A percentile compares a stretch with the other conserved stretches of the same genome.
phyloP scores from a whole-genome alignment of 2,797 vertebrate genomes.

The Coluber constrictor region DNA sequence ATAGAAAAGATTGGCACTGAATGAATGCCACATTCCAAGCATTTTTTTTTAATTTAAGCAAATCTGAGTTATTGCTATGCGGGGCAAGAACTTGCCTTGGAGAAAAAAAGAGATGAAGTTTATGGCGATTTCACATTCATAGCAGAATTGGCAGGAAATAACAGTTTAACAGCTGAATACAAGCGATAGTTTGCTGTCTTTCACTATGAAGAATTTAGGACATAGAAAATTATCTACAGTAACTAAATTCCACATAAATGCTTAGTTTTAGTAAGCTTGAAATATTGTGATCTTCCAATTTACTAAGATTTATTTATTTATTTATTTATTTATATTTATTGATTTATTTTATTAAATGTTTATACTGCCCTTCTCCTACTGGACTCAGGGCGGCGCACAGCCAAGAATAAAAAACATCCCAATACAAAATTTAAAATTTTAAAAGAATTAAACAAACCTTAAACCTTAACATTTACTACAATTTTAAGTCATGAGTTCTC shows the following conservation, averaged over 20 bases:
- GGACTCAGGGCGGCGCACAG: too few relatives aligned
- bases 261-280: not conserved
- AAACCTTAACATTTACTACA: not conserved
- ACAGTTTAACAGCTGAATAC: not conserved
- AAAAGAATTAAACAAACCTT: too few relatives aligned
- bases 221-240: not conserved
- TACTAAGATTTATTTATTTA: not conserved
- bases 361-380: too few relatives aligned
- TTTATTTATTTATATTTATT: too few relatives aligned
- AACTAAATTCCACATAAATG: not conserved
- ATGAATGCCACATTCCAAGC: not conserved
- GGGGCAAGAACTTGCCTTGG: not conserved
- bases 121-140: not conserved
- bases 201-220: not conserved
- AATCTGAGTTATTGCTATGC: not conserved
- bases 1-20: not conserved
- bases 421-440: too few relatives aligned
- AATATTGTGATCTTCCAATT: not conserved
- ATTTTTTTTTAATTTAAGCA: not conserved
- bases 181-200: not conserved
- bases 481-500: not conserved
- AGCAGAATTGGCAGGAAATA: not conserved
- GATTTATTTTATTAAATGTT: too few relatives aligned
- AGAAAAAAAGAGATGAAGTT: not conserved
- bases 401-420: too few relatives aligned